phyloP scores from a whole-genome alignment of 2,888 invertebrate species.

The Alentia gelatinosa region DNA sequence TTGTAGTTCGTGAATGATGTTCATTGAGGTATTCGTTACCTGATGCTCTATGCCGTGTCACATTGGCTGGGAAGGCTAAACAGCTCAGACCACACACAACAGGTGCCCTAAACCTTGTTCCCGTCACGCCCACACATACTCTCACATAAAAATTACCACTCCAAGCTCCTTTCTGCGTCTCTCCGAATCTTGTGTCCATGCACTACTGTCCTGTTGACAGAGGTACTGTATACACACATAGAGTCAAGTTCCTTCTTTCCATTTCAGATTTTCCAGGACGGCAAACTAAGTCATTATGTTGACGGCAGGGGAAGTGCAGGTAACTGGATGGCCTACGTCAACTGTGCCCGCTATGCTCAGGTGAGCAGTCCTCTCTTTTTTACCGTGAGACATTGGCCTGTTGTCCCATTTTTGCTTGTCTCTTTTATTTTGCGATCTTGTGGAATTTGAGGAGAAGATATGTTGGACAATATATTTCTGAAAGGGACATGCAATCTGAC shows the following conservation, averaged over 20 bases:
- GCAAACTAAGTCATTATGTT: constrained; percentile 78
- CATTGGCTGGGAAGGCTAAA: no score
- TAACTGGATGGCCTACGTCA: constrained; percentile 81
- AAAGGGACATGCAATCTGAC: no score
- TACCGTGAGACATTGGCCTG: no score
- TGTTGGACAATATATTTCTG: no score
- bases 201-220: neutral
- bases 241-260: neutral
- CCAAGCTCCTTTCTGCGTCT: neutral
- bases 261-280: constrained; percentile 78
- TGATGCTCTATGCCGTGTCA: no score
- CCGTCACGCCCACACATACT: neutral
- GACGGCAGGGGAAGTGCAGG: constrained; percentile 77
- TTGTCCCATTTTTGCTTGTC: no score
- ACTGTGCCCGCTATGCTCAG: constrained; percentile 76
- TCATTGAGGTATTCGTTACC: no score
- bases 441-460: no score
- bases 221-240: neutral
- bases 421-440: no score
- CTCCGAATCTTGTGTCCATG: neutral
- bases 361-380: neutral
- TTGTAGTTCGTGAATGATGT: no score
- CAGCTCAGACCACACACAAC: no score
- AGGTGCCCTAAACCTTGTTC: neutral
- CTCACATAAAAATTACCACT: neutral